phyloP scores from a whole-genome alignment of 2,113 vertebrate species.

The Eclectus roratus region DNA sequence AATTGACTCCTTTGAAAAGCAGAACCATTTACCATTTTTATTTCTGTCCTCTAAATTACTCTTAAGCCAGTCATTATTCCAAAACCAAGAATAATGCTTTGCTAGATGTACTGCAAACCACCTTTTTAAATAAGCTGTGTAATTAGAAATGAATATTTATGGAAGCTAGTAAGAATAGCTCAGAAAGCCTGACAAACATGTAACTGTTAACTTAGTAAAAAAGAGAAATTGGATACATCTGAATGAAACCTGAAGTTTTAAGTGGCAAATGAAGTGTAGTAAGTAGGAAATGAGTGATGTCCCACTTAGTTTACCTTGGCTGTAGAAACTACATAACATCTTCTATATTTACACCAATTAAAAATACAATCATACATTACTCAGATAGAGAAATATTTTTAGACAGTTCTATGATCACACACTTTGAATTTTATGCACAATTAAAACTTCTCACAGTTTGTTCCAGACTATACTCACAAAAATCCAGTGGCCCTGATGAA shows the following conservation, averaged over 20 bases:
- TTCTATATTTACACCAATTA: neutral
- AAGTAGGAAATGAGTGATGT: neutral
- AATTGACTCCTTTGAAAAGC: constrained; percentile 1
- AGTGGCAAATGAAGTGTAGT: neutral
- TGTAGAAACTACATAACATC: neutral
- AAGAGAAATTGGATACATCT: neutral
- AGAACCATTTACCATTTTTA: neutral
- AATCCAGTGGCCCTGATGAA: neutral
- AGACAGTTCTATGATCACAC: neutral
- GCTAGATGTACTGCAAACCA: neutral
- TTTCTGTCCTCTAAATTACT: neutral
- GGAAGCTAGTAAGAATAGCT: constrained; percentile 7
- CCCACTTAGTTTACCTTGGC: neutral
- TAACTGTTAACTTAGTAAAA: neutral
- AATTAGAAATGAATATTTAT: neutral
- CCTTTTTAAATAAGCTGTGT: neutral
- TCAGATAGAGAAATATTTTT: neutral
- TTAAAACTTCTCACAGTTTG: neutral
- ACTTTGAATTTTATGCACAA: neutral
- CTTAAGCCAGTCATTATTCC: neutral
- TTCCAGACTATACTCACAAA: neutral
- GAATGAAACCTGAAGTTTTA: neutral
- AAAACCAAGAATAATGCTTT: constrained; percentile 5
- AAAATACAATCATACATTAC: neutral
- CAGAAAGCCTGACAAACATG: neutral